These are phyloP conservation scores for Lepidotrigona ventralis DNA, from an alignment of 1,140 invertebrate species.

Conservation along the genomic window DNA sequence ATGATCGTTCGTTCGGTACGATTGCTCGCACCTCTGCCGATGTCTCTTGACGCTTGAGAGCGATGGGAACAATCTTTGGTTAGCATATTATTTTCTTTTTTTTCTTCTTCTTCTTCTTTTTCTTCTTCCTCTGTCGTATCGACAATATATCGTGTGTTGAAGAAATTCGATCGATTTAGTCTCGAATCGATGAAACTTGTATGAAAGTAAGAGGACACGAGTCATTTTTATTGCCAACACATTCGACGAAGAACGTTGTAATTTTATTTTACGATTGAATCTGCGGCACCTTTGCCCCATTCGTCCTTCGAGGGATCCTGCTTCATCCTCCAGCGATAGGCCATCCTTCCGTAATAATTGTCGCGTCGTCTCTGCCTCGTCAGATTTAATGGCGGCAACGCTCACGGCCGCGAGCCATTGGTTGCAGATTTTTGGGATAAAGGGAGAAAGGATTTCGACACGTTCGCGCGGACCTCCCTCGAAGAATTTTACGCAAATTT, in stretches of 20 bases:
- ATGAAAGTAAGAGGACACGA: no score
- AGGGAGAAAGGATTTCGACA: conserved; percentile 44
- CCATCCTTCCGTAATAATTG: conserved; percentile 47
- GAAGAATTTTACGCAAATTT: conserved; percentile 68
- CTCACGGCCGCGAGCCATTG: conserved; percentile 55
- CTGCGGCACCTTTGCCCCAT: not conserved
- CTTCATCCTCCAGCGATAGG: conserved; percentile 11
- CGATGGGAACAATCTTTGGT: conserved; percentile 42
- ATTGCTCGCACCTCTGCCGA: not conserved
- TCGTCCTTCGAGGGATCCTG: not conserved
- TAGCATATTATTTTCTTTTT: not conserved
- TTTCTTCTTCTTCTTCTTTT: no score
- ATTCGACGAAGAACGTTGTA: not conserved
- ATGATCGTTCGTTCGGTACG: conserved; percentile 5
- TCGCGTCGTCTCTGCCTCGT: conserved; percentile 43
- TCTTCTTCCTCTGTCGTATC: no score
- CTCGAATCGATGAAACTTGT: no score
- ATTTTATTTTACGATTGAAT: not conserved
- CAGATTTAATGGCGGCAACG: conserved; percentile 48
- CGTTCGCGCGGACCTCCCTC: conserved; percentile 58
- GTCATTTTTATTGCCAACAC: not conserved
- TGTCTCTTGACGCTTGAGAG: not conserved
- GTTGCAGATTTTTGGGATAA: conserved; percentile 44
- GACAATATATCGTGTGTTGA: not conserved
- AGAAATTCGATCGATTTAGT: no score